These are phyloP conservation scores for Dendropsophus ebraccatus DNA, from an alignment of 2,113 vertebrate species.

Conservation along the genomic window DNA sequence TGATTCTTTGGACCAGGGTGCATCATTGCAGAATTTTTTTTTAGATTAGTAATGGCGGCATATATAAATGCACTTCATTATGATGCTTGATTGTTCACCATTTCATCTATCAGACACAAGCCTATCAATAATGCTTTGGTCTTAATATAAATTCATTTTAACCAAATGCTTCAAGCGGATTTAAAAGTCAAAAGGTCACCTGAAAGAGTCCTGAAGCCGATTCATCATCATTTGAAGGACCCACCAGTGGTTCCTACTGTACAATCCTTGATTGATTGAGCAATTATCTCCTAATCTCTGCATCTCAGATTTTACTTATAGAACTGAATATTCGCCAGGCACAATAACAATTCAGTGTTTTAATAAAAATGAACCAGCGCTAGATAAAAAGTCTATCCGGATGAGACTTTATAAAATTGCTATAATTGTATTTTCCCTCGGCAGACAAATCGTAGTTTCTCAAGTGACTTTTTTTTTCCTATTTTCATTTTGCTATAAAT, in stretches of 20 bases:
- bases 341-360: slow-evolving; percentile 2
- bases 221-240: slow-evolving; percentile 31
- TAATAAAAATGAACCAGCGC: neutral
- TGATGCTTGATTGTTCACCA: neutral
- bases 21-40: neutral
- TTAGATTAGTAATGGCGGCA: neutral
- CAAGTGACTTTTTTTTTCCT: slow-evolving; percentile 6
- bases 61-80: neutral
- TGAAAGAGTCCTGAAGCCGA: neutral
- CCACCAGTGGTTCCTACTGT: neutral
- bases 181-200: slow-evolving; percentile 17
- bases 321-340: neutral
- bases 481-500: slow-evolving; percentile 1
- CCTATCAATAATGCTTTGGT: neutral
- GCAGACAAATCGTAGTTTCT: neutral
- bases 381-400: neutral
- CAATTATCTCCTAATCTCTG: neutral
- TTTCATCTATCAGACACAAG: neutral
- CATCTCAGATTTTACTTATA: neutral
- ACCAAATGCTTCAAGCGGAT: slow-evolving; percentile 2
- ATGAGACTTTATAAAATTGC: neutral
- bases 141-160: slow-evolving; percentile 33
- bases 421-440: slow-evolving; percentile 2
- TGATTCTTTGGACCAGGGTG: neutral
- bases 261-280: slow-evolving; percentile 2